Evolutionary conservation across 2,113 vertebrate genomes (phyloP), one percentile per base, ranked within the genome.

Genomic region (Apteryx owenii): DNA sequence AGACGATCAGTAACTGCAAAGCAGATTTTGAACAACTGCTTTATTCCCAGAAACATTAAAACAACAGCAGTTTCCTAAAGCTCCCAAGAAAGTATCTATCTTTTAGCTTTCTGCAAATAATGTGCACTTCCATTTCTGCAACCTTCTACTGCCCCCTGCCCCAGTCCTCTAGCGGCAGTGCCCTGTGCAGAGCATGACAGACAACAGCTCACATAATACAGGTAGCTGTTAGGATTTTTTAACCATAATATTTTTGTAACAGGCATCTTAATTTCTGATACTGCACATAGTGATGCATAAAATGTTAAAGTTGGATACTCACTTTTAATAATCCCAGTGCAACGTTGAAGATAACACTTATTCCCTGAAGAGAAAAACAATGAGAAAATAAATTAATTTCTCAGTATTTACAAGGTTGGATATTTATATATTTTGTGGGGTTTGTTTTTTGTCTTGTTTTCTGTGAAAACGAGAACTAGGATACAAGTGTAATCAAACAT

Each of bases 341-440:
- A 69, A 99, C 99, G 3, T 99, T 99, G 95, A 99, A 99, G 97
- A 99, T 99, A 93, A 99, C 99, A 97, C 99, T 99, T 98, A 99
- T 99, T 90, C 99, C 99, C 99, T 99, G 94, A 78, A 95, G 96
- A 94, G 97, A 89, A 96, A 96, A 96, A 92, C 33, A 51, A 96
- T n/a, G 71, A 88, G 69, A 98, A 91, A 96, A 91, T 71, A 92
- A 91, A 81, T 70, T 72, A 92, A 82, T 93, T 90, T 79, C 28
- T 92, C 61, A 85, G 54, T 77, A 61, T 92, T 92, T 83, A 71
- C 25, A 69, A 68, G 85, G 12, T 19, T 77, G 28, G 14, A 11
- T 71, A 54, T 80, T 46, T 31, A 33, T 58, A 86, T 50, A 68
- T 22, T 71, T 77, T 64, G 29, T 71, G 72, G 4, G 3, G 17